Percentiles rank a stretch among this genome's conserved stretches.
Conservation (phyloP, 2,888 invertebrate species). For the Mythimna pallens region DNA sequence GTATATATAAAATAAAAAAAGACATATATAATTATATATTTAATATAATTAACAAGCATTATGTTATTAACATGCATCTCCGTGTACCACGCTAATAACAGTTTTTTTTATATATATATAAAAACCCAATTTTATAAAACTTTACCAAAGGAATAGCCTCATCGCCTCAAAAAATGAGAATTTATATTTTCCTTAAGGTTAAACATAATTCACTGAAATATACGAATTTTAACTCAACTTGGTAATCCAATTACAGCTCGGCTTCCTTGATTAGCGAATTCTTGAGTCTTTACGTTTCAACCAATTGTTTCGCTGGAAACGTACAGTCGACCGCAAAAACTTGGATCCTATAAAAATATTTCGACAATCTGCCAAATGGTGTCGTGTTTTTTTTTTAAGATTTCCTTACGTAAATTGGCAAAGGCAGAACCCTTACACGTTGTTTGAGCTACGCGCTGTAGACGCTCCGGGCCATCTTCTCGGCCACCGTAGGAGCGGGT, state of each 20-base stretch:
- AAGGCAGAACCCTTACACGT: no score
- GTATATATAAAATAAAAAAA: no score
- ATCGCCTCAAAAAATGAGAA: background rate
- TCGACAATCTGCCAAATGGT: no score
- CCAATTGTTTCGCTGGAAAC: conserved; percentile 28
- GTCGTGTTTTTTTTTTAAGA: no score
- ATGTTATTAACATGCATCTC: background rate
- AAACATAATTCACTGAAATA: conserved; percentile 46
- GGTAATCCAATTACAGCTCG: conserved; percentile 45
- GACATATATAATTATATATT: no score
- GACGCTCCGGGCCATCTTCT: no score
- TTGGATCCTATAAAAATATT: no score
- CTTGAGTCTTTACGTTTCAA: conserved; percentile 34
- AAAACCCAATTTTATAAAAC: background rate
- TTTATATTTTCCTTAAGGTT: conserved; percentile 33
- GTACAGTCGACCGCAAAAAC: conserved; percentile 3
- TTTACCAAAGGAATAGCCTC: background rate
- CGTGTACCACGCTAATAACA: background rate
- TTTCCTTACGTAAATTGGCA: no score
- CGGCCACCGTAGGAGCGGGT: no score
- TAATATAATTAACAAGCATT: background rate
- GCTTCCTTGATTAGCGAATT: conserved; percentile 51
- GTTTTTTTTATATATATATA: background rate
- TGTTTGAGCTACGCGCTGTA: no score
- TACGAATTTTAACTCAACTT: conserved; percentile 37